Evolutionary conservation across 1,140 invertebrate species (phyloP).

Genomic region (Eumeta japonica): DNA sequence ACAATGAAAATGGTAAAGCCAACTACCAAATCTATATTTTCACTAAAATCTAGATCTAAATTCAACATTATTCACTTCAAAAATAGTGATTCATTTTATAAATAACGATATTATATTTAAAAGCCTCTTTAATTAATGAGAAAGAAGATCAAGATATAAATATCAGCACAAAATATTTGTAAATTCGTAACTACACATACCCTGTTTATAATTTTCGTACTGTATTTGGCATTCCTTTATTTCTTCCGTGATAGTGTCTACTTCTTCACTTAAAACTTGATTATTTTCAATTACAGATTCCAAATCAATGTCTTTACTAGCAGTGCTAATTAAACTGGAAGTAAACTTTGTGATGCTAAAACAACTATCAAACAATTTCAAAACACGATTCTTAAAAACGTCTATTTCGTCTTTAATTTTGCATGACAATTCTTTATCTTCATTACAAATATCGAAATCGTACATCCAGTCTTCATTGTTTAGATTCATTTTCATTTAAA

Average conservation of each 20-base stretch:
- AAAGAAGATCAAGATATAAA: no score
- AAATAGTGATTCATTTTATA: no score
- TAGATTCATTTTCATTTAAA: conserved; percentile 32
- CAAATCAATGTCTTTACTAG: conserved; percentile 30
- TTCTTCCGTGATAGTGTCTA: conserved; percentile 28
- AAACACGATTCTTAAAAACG: conserved; percentile 16
- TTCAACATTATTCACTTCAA: no score
- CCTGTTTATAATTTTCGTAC: conserved; percentile 36
- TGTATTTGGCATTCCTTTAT: conserved; percentile 23
- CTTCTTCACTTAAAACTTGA: conserved; percentile 26
- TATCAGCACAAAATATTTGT: no score
- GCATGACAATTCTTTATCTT: conserved; percentile 15
- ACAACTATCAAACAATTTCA: conserved; percentile 22
- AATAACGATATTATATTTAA: no score
- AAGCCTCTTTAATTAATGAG: no score
- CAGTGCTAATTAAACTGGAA: conserved; percentile 12
- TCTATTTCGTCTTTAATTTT: conserved; percentile 21
- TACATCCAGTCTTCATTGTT: conserved; percentile 29
- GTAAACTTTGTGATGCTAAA: conserved; percentile 16
- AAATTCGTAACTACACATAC: conserved; percentile 15
- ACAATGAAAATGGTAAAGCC: no score
- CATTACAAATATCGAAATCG: conserved; percentile 15
- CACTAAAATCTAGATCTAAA: no score
- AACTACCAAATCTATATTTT: no score
- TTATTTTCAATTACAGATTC: conserved; percentile 28